Evolutionary conservation across 1,140 invertebrate genomes (phyloP), one percentile per base, ranked within the genome.

Genomic region (Anoplolepis gracilipes): DNA sequence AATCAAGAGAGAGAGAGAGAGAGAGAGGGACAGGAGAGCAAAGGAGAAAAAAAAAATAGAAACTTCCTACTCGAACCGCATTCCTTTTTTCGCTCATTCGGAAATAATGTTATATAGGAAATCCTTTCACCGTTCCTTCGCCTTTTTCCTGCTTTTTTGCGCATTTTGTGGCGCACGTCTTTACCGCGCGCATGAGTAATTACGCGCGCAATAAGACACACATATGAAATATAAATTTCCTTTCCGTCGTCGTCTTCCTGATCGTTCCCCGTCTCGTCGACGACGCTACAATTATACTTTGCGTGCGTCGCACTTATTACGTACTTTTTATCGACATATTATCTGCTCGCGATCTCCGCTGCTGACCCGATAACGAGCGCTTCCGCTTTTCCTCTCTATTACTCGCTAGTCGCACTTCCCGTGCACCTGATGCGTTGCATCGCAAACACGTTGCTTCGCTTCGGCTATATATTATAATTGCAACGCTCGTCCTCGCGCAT

Each of bases 101-200:
- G 22, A 57, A 36, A 36, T 30, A 16, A n/a, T 10, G n/a, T n/a
- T n/a, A n/a, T n/a, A 28, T 33, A 39, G 49, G 10, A 53, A 22
- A 59, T 33, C 78, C 78, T 82, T 82, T 82, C 78, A 73, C 78
- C 13, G 49, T 25, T 42, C n/a, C n/a, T n/a, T n/a, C 36, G 11
- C 53, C 53, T 25, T 25, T 59, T 81, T 70, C 65, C 64, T 42
- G 33, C 36, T 72, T 82, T 72, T 55, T 59, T 72, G 36, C 67
- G 19, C 53, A 22, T 42, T n/a, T n/a, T 70, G 19, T 36, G 39
- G 30, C n/a, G 30, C 46, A 7, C 25, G 64, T 70, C n/a, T 49
- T 72, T 39, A 42, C 16, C 61, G 16, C 30, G 30, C 19, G 28
- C 4, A 16, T 30, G n/a, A 69, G 22, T 70, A 70, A 70, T 79